These are phyloP conservation scores for Dendrocincla fuliginosa DNA, from an alignment of 2,797 vertebrate genomes.

Conservation along the genomic window DNA sequence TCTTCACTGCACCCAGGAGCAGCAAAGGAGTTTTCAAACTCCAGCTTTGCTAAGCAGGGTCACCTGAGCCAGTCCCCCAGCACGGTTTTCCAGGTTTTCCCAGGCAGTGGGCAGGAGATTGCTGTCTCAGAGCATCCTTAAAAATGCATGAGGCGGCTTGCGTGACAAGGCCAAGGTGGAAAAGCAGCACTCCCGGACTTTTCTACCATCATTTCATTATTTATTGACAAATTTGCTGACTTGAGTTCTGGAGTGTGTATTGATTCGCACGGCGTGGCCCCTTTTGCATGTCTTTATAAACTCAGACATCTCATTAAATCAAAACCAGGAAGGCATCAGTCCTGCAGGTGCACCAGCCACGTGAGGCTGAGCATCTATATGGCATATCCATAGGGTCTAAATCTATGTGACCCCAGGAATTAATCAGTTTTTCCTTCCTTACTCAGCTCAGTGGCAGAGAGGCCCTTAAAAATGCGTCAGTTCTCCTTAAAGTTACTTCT, in stretches of 20 bases:
- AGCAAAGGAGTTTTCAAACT: neutral
- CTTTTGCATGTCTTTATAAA: constrained; percentile 17
- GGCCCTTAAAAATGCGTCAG: neutral
- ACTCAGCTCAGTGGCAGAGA: neutral
- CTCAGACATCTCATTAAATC: neutral
- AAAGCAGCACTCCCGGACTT: neutral
- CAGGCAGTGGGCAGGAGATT: constrained; percentile 1
- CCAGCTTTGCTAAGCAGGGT: neutral
- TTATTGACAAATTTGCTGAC: constrained; percentile 74
- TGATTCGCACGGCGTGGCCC: constrained; percentile 43
- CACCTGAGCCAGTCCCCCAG: neutral
- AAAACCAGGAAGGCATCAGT: neutral
- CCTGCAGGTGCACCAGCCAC: neutral
- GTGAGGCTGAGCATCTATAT: neutral
- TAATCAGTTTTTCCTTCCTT: neutral
- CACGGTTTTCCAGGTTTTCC: neutral
- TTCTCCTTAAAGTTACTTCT: neutral
- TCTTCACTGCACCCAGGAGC: neutral
- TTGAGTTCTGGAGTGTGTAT: constrained; percentile 24
- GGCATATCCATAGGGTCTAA: neutral
- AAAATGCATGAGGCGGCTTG: constrained; percentile 71
- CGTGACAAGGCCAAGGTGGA: neutral
- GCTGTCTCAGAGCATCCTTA: constrained; percentile 38
- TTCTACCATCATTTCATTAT: constrained; percentile 66
- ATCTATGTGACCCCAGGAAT: neutral